Conservation (phyloP, 2,888 invertebrate species). For the Limnephilus auricula region DNA sequence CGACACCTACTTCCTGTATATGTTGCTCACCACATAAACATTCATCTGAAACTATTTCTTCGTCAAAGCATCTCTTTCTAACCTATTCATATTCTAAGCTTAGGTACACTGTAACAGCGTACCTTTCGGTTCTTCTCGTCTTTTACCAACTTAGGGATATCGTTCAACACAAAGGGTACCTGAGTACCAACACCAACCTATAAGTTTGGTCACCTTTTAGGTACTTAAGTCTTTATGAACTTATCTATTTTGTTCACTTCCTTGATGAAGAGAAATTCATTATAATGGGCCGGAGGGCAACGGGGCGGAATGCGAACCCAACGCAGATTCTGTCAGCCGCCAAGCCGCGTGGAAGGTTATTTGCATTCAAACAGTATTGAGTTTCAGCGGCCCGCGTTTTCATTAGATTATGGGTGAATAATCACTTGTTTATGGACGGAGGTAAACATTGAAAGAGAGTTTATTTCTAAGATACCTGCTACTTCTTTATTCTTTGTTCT, state of each 20-base stretch:
- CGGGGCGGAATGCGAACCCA: not conserved
- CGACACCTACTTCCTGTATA: too few relatives aligned
- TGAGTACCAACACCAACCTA: not conserved
- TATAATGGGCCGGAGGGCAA: slow-evolving; percentile 5
- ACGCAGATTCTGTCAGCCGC: slow-evolving; percentile 30
- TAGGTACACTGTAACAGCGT: too few relatives aligned
- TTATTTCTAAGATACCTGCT: not conserved
- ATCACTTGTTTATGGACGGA: not conserved
- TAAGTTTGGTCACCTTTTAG: not conserved
- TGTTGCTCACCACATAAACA: too few relatives aligned
- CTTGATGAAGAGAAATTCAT: slow-evolving; percentile 11
- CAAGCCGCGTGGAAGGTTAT: not conserved
- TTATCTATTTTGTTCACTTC: not conserved
- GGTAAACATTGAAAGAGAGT: not conserved
- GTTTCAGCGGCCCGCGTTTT: slow-evolving; percentile 1
- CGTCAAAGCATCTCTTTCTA: too few relatives aligned
- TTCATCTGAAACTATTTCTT: too few relatives aligned
- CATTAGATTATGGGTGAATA: slow-evolving; percentile 28
- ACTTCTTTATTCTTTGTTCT: not conserved
- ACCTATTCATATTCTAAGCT: too few relatives aligned
- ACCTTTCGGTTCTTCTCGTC: not conserved
- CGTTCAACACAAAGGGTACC: not conserved
- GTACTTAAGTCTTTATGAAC: not conserved
- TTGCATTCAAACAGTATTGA: slow-evolving; percentile 30
- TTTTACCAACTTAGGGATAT: not conserved